Evolutionary conservation across 2,888 invertebrate genomes (phyloP), one percentile per base, ranked within the genome.

Genomic region (Philhelius pedissequus): DNA sequence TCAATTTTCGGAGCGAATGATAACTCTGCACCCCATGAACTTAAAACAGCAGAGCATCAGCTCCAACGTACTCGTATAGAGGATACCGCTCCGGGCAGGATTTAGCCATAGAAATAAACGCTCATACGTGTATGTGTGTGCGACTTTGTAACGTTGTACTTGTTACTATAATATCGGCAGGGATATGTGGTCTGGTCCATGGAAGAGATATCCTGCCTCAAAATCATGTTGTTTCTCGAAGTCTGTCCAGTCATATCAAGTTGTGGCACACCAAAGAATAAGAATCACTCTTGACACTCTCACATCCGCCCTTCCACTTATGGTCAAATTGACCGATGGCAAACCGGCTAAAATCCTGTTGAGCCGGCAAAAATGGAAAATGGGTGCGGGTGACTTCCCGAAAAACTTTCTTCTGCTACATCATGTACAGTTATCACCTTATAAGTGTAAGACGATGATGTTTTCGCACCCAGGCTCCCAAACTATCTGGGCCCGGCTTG

Each of bases 381-480:
- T 56, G 62, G 68, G 58, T 30, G 58, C 20, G 58, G 15, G 15
- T 32, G 43, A 66, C 52, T 43, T 27, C 32, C 74, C 45, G 40
- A 56, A 70, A 84, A 84, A 84, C 84, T 84, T 84, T 84, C 84
- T 84, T 75, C 71, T 80, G 84, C 80, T 84, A 84, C 84, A 84
- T 80, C 80, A 75, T 84, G 84, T 84, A 71, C 80, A 75, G 84
- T 84, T 84, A 84, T 84, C 84, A 84, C 84, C 80, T 84, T 80
- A 80, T 80, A 84, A 80, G 80, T 84, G 84, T 84, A 84, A 84
- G 84, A 84, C 71, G 80, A 84, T 84, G 84, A 84, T 84, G 80
- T 84, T 84, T 76, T 84, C 80, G 66, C 84, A 84, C 80, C 80
- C 80, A 71, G 11, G 66, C 81, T 56, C 62, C 22, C 32, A 52